Conservation (phyloP, 2,888 invertebrate species). For the Tenthredo mesomela region DNA sequence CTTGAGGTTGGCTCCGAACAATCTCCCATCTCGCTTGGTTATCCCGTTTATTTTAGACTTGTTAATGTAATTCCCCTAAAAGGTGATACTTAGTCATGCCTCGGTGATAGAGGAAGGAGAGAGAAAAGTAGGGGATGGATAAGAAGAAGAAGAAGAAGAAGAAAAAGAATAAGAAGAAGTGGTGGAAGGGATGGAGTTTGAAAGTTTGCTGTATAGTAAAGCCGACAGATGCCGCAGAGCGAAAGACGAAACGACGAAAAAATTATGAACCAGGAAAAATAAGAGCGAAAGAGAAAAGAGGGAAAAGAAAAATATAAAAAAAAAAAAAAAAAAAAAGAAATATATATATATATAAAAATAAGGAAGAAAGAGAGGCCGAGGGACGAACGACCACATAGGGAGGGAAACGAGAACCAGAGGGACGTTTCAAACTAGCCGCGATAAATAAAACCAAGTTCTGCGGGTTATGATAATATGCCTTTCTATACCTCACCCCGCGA, state of each 20-base stretch:
- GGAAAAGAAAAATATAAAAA: not conserved
- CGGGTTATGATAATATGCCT: slow-evolving; percentile 19
- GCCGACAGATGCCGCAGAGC: slow-evolving; percentile 37
- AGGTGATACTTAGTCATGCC: slow-evolving; percentile 55
- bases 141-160: not conserved
- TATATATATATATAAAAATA: not conserved
- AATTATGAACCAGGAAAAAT: slow-evolving; percentile 2
- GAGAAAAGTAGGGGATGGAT: slow-evolving; percentile 35
- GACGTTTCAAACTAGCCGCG: slow-evolving; percentile 21
- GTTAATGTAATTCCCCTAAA: slow-evolving; percentile 64
- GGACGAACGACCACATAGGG: not conserved
- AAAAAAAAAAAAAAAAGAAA: no score
- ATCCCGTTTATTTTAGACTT: slow-evolving; percentile 60
- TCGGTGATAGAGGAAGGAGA: slow-evolving; percentile 23
- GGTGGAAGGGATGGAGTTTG: slow-evolving; percentile 31
- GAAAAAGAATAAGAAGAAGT: slow-evolving; percentile 4
- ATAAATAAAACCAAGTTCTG: slow-evolving; percentile 38
- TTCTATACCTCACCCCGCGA: not conserved
- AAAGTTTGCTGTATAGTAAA: slow-evolving; percentile 7
- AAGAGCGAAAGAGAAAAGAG: not conserved
- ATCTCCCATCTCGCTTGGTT: slow-evolving; percentile 38
- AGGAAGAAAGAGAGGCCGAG: not conserved
- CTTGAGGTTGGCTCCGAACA: slow-evolving; percentile 32
- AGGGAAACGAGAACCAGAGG: not conserved
- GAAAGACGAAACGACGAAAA: slow-evolving; percentile 44